Conservation (phyloP, 2,113 vertebrate genomes). For the Pluvianellus socialis region DNA sequence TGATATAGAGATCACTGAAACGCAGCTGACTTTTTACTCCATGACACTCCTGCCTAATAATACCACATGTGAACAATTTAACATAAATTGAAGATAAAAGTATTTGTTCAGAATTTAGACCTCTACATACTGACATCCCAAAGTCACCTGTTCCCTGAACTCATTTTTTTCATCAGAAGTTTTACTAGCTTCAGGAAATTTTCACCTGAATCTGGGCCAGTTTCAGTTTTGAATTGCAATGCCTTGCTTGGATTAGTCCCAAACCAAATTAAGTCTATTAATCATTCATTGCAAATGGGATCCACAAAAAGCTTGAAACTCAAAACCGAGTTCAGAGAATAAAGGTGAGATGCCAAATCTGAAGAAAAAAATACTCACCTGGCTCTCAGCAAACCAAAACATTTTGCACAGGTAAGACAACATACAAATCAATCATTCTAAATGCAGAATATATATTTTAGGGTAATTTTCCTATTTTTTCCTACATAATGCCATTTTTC, state of each 20-base stretch:
- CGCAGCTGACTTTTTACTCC: background rate
- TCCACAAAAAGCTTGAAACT: background rate
- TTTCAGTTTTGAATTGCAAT: background rate
- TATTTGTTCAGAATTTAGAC: background rate
- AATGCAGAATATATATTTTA: background rate
- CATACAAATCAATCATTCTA: background rate
- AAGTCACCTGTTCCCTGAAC: background rate
- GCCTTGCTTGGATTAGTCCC: background rate
- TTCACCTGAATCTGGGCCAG: background rate
- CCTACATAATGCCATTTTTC: background rate
- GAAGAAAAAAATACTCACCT: background rate
- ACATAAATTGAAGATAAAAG: background rate
- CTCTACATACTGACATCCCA: background rate
- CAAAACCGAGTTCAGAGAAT: background rate
- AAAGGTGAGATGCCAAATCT: background rate
- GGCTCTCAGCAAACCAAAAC: background rate
- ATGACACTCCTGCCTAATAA: background rate
- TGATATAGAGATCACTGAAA: background rate
- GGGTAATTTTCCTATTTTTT: background rate
- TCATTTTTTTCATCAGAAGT: background rate
- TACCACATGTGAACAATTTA: background rate
- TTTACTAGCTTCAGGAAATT: background rate
- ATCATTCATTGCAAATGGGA: background rate
- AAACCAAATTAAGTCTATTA: background rate
- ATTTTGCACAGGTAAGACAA: background rate